Evolutionary conservation across 2,797 vertebrate genomes (phyloP).

Genomic region (Periparus ater): DNA sequence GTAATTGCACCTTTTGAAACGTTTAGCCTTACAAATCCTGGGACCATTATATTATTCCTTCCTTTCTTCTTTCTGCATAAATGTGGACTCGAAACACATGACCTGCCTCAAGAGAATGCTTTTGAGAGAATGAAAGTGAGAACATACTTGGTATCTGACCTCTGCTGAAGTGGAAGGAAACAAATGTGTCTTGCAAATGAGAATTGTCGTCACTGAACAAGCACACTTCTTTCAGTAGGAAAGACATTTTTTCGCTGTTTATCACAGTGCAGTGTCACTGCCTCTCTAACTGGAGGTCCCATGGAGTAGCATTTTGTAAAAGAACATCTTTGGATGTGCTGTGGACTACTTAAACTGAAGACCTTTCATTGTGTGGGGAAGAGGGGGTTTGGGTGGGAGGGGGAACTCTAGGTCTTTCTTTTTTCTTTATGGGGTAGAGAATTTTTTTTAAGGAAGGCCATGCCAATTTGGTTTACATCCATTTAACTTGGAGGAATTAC

Average conservation of each 20-base stretch:
- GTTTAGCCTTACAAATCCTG: constrained; percentile 76
- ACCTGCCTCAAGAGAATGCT: constrained; percentile 81
- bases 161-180: constrained; percentile 80
- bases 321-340: constrained; percentile 84
- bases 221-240: constrained; percentile 58
- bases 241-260: constrained; percentile 66
- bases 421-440: background rate
- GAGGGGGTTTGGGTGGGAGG: constrained; percentile 40
- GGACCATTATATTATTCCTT: constrained; percentile 78
- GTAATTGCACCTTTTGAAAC: constrained; percentile 87
- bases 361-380: constrained; percentile 68
- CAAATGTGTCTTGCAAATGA: constrained; percentile 74
- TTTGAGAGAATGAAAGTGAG: constrained; percentile 74
- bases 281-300: constrained; percentile 72
- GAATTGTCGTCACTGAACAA: constrained; percentile 71
- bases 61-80: constrained; percentile 81
- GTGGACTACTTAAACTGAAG: constrained; percentile 81
- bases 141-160: constrained; percentile 76
- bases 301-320: constrained; percentile 75
- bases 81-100: constrained; percentile 80
- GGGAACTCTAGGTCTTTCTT: background rate
- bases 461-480: constrained; percentile 45
- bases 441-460: background rate
- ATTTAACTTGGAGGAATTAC: constrained; percentile 77
- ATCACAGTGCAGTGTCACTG: constrained; percentile 61